Base-by-base conservation (phyloP, 2,797 vertebrate species). In the Tinamus major region DNA sequence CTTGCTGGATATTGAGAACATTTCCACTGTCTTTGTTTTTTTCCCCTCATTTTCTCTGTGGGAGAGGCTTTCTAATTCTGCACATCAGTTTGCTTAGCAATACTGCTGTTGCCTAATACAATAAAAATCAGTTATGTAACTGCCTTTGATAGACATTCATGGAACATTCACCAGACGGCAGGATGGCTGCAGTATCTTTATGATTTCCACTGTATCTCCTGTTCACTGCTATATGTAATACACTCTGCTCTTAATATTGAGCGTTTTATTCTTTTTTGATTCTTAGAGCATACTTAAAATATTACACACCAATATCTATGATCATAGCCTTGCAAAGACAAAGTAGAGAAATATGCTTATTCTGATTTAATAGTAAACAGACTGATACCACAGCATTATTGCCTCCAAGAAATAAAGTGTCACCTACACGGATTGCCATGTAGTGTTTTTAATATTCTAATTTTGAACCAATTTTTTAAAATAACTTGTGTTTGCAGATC, bases 71-170 rank as follows among this genome's bases (percentile, higher is more conserved):
- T 91, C 92, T 94, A 89, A 87, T 89, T 90, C 81, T 69, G 87
- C 85, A 49, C 69, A 72, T 89, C 2, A 2, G 82, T 96, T 87
- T 95, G 87, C 95, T 85, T 91, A 91, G 95, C 87, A 92, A 89
- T 95, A 93, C 78, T 94, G 92, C 93, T 85, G 87, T 95, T 96
- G 95, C 94, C 94, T 95, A 93, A 96, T 67, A 92, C 79, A 92
- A 93, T 96, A 94, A 93, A 93, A 92, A 94, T 93, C 95, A 85
- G 96, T 96, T 96, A 96, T 86, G 89, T 94, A 96, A 96, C 95
- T 84, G 92, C 87, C 85, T 96, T 92, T 95, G 79, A 87, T 72
- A 93, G 91, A 59, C 85, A 91, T 63, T 80, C 83, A 91, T 87
- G 76, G 77, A 86, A 68, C 64, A 48, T 89, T 96, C 87, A 63